Evolutionary conservation across 1,140 invertebrate species (phyloP), one percentile per base, ranked within the genome.

Genomic region (Spodoptera litura): DNA sequence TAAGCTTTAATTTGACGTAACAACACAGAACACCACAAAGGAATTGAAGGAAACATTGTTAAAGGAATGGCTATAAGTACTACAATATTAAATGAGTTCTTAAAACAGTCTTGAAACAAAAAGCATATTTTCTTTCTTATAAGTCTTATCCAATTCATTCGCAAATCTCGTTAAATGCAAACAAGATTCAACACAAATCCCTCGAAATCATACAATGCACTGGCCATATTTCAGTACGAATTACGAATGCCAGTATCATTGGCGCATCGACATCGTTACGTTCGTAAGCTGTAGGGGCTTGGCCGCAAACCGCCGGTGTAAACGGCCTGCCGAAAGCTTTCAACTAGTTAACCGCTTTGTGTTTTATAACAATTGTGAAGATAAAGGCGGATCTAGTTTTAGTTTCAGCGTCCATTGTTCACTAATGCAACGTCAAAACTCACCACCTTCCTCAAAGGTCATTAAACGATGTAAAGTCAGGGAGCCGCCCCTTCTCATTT

Each of bases 371-470:
- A 90, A 92, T 90, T 82, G 85, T 64, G 74, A 86, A 89, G 89
- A 91, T 91, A 91, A 91, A 93, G 88, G 82, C 80, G 86, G 87
- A 84, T 87, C 82, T 86, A 89, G 89, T 85, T 88, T 87, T 88
- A 87, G 87, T 90, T 91, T 85, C 82, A 87, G 83, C 82, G 78
- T 86, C 88, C 78, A 89, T 92, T 93, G 90, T 93, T 89, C 82
- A 81, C 81, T 93, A 91, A 93, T 91, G 90, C 89, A 89, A 83
- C 86, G 87, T 91, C 87, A 89, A 79, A 79, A 56, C 61, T 78
- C 59, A 15, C 70, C 82, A 83, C 81, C 84, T 89, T 86, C 84
- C 83, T 85, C 82, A 79, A 87, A 87, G 83, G 84, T 91, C 88
- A 87, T 93, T 93, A 89, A 87, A 87, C 81, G 84, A 82, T 88